Evolutionary conservation across 2,797 vertebrate genomes (phyloP).

Genomic region (Thunnus albacares): DNA sequence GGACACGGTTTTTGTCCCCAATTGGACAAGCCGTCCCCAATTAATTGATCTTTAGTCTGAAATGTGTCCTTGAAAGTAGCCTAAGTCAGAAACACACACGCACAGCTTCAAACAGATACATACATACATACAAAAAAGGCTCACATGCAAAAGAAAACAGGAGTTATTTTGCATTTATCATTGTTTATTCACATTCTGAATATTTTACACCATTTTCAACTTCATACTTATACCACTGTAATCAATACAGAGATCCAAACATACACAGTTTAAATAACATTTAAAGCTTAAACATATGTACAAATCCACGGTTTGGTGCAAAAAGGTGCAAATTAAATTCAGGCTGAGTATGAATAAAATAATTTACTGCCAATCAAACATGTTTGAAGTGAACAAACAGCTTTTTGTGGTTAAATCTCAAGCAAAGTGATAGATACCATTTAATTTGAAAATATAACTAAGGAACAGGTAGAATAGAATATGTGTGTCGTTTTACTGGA

Average conservation of each 20-base stretch:
- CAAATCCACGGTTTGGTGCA: neutral
- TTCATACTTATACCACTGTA: constrained; percentile 13
- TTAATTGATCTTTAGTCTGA: no score
- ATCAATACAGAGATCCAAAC: constrained; percentile 25
- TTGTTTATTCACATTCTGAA: constrained; percentile 30
- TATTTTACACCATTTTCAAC: constrained; percentile 48
- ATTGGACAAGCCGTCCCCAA: no score
- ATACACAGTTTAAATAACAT: neutral
- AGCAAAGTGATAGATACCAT: neutral
- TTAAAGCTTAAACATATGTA: constrained; percentile 6
- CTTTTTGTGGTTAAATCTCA: neutral
- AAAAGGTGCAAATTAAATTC: neutral
- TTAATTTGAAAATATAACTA: neutral
- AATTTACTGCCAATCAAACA: constrained; percentile 1
- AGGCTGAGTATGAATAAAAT: neutral
- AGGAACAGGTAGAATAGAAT: neutral
- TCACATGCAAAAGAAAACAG: neutral
- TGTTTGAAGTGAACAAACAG: neutral
- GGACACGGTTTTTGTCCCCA: no score
- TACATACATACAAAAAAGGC: no score
- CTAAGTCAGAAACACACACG: no score
- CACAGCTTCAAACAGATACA: no score
- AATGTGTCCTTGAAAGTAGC: no score
- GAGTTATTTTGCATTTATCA: neutral
- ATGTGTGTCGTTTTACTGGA: neutral